phyloP scores from a whole-genome alignment of 2,113 vertebrate species.

The Strix aluco region DNA sequence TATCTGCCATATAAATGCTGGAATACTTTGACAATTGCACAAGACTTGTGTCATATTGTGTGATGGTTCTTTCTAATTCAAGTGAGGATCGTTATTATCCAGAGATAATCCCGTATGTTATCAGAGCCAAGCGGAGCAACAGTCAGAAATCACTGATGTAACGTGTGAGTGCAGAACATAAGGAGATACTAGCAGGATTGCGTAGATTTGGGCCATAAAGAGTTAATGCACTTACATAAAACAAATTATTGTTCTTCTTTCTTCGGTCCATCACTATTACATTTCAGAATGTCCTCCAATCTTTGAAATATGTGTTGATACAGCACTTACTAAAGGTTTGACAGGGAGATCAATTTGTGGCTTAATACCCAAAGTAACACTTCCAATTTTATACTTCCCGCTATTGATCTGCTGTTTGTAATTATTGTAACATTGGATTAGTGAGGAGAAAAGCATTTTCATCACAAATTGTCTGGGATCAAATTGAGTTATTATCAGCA shows the following conservation, averaged over 20 bases:
- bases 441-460: conserved; percentile 1
- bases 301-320: conserved; percentile 11
- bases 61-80: neutral
- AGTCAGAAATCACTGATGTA: neutral
- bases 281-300: neutral
- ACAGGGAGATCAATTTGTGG: conserved; percentile 49
- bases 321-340: conserved; percentile 21
- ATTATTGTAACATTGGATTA: conserved; percentile 27
- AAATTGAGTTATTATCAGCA: neutral
- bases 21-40: neutral
- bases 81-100: neutral
- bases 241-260: neutral
- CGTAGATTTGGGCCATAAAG: neutral
- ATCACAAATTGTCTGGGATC: neutral
- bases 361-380: conserved; percentile 31
- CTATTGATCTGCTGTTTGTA: conserved; percentile 29
- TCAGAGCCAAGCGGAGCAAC: neutral
- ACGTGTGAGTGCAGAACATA: neutral
- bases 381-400: neutral
- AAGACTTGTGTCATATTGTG: neutral
- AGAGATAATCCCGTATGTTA: neutral
- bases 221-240: neutral
- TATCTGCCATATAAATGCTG: neutral
- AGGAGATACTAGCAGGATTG: neutral
- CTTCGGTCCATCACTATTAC: neutral